These are phyloP conservation scores for Tragelaphus oryx DNA, from an alignment of 2,797 vertebrate species.

Conservation along the genomic window DNA sequence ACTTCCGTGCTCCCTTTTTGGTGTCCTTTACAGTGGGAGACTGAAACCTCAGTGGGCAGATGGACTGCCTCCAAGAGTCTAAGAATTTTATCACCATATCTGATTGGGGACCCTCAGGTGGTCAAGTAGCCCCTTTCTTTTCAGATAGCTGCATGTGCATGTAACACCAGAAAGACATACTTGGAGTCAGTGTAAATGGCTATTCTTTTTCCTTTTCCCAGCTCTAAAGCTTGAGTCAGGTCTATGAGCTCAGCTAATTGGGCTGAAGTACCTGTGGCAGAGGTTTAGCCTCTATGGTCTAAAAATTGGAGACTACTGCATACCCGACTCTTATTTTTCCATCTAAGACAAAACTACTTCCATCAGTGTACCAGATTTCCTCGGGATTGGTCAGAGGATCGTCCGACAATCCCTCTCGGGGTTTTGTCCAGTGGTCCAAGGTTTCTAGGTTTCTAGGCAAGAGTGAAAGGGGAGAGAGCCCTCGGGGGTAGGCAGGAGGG, in stretches of 20 bases:
- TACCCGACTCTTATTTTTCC: fast-evolving
- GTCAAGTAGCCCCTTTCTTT: not conserved
- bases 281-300: not conserved
- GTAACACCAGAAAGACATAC: not conserved
- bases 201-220: not conserved
- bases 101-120: not conserved
- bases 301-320: not conserved
- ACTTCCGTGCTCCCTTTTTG: fast-evolving
- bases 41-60: not conserved
- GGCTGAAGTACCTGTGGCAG: not conserved
- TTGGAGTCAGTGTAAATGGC: not conserved
- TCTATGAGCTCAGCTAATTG: not conserved
- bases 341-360: not conserved
- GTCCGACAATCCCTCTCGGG: not conserved
- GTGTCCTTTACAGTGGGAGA: not conserved
- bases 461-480: too few species aligned
- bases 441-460: too few species aligned
- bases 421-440: not conserved
- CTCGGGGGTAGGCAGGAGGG: fast-evolving
- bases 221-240: not conserved
- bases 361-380: not conserved
- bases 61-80: not conserved
- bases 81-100: not conserved
- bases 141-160: not conserved
- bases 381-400: not conserved